phyloP scores from a whole-genome alignment of 2,888 invertebrate species.

The Zonitis immaculata region DNA sequence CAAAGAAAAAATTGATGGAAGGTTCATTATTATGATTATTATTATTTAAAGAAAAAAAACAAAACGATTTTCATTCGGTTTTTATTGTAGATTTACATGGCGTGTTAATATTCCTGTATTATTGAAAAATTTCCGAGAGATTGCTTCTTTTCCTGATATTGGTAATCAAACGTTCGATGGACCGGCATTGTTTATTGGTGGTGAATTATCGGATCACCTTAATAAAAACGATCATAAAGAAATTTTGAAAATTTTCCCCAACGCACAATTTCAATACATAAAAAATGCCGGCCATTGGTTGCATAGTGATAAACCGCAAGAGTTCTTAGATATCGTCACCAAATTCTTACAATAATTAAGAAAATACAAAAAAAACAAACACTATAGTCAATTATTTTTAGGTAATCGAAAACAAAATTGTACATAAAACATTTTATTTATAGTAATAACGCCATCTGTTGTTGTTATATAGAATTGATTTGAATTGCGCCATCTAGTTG shows the following conservation, averaged over 20 bases:
- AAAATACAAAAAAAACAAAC: slow-evolving; percentile 8
- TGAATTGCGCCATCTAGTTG: too few species aligned
- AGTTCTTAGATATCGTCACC: slow-evolving; percentile 63
- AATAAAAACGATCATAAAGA: slow-evolving; percentile 60
- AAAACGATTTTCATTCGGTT: neutral
- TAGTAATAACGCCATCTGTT: too few species aligned
- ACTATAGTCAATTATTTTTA: too few species aligned
- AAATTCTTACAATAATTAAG: slow-evolving; percentile 53
- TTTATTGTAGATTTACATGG: slow-evolving; percentile 60
- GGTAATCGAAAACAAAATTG: too few species aligned
- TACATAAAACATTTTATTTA: too few species aligned
- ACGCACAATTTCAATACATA: slow-evolving; percentile 64
- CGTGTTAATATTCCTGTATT: slow-evolving; percentile 74
- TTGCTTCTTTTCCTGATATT: slow-evolving; percentile 61
- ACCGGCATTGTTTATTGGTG: slow-evolving; percentile 79
- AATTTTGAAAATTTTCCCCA: slow-evolving; percentile 69
- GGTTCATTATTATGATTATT: too few species aligned
- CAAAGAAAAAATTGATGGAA: slow-evolving; percentile 47
- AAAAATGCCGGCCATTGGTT: slow-evolving; percentile 90
- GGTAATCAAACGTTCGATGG: slow-evolving; percentile 47
- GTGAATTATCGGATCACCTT: slow-evolving; percentile 77
- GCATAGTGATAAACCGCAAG: slow-evolving; percentile 83
- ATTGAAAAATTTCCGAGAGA: slow-evolving; percentile 58
- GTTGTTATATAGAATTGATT: too few species aligned
- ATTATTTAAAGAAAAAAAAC: too few species aligned